Evolutionary conservation across 2,888 invertebrate species (phyloP).

Genomic region (Eupithecia abbreviata): DNA sequence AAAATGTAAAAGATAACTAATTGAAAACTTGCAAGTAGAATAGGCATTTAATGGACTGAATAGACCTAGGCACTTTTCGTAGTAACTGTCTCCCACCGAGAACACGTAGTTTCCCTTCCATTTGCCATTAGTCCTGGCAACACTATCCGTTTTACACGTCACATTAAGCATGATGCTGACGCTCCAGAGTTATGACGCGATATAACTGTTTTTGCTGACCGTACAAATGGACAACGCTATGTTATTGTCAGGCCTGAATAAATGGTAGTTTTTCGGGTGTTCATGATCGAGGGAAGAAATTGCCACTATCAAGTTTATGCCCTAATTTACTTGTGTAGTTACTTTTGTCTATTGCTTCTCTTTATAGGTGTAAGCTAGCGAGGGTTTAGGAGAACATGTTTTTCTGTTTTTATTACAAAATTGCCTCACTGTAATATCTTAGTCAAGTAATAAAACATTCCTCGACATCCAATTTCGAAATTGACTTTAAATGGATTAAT

Average conservation of each 20-base stretch:
- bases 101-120: slow-evolving; percentile 3
- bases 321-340: slow-evolving; percentile 15
- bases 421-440: not conserved
- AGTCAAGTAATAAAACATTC: not conserved
- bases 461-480: not conserved
- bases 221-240: slow-evolving; percentile 42
- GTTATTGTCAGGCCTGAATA: slow-evolving; percentile 42
- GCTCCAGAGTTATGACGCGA: slow-evolving; percentile 54
- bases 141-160: slow-evolving; percentile 67
- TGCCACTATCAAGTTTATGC: slow-evolving; percentile 16
- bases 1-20: not conserved
- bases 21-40: not conserved
- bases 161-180: slow-evolving; percentile 65
- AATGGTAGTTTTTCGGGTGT: slow-evolving; percentile 33
- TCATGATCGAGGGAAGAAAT: slow-evolving; percentile 24
- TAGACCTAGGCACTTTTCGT: not conserved
- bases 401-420: slow-evolving; percentile 1
- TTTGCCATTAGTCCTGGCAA: slow-evolving; percentile 36
- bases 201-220: slow-evolving; percentile 52
- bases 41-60: not conserved
- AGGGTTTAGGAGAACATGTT: slow-evolving; percentile 1
- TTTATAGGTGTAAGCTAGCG: slow-evolving; percentile 11
- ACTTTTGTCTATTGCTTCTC: slow-evolving; percentile 9
- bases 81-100: not conserved
- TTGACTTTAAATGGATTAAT: slow-evolving; percentile 10